Evolutionary conservation across 2,888 invertebrate species (phyloP).

Genomic region (Latrodectus hesperus): DNA sequence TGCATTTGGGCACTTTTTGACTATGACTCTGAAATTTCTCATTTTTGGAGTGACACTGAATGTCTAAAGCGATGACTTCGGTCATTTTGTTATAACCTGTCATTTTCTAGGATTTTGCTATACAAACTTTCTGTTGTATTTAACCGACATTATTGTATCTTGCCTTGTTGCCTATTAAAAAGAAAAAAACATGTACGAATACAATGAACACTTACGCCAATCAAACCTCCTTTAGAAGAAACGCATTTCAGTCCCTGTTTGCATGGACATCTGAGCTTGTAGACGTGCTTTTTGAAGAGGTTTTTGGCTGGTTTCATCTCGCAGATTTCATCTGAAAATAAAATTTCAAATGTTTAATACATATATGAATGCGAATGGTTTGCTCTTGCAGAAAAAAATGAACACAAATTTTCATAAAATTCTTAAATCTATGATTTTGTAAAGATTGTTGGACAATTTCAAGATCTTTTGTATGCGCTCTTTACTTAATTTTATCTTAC

Average conservation of each 20-base stretch:
- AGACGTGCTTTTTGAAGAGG: constrained; percentile 42
- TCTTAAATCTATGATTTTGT: too few relatives aligned
- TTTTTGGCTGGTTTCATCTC: constrained; percentile 43
- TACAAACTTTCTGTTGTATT: too few relatives aligned
- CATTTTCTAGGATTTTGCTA: too few relatives aligned
- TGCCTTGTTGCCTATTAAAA: background rate
- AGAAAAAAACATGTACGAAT: background rate
- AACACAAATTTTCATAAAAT: background rate
- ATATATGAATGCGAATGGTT: background rate
- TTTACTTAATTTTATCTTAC: too few relatives aligned
- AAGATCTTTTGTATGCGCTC: too few relatives aligned
- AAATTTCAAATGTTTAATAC: background rate
- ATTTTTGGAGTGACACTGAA: background rate
- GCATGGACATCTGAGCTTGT: constrained; percentile 39
- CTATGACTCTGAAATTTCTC: background rate
- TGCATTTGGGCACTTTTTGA: background rate
- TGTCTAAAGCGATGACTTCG: background rate
- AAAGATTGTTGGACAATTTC: too few relatives aligned
- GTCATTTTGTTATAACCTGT: background rate
- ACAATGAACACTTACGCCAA: constrained; percentile 47
- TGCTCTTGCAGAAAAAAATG: background rate
- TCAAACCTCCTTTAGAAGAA: constrained; percentile 31
- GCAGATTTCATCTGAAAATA: constrained; percentile 43
- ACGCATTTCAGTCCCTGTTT: constrained; percentile 27
- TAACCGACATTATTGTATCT: background rate